These are phyloP conservation scores for Volucella zonaria DNA, from an alignment of 2,888 invertebrate species.

Conservation along the genomic window DNA sequence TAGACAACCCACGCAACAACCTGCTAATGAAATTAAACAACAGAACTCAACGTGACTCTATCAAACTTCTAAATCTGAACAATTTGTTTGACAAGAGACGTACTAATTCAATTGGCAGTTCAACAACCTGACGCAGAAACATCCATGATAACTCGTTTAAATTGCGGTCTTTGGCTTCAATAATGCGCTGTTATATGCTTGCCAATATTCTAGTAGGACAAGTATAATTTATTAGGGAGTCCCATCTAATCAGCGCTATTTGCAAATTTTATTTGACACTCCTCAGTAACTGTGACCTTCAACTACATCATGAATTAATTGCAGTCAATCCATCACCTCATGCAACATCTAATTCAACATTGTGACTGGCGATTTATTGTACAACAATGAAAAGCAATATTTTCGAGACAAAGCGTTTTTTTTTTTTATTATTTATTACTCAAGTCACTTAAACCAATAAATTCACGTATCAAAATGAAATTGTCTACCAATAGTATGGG, in stretches of 20 bases:
- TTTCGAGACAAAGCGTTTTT: not conserved
- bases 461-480: not conserved
- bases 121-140: conserved; percentile 20
- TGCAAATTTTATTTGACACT: no score
- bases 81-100: not conserved
- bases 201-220: no score
- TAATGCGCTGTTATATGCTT: no score
- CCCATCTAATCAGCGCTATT: no score
- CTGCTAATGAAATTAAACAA: not conserved
- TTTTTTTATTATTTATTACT: conserved; percentile 14
- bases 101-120: conserved; percentile 39
- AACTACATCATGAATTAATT: no score
- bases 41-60: not conserved
- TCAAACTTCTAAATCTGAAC: not conserved
- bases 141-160: not conserved
- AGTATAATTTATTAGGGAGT: no score
- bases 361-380: no score
- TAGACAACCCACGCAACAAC: not conserved
- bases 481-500: conserved; percentile 55
- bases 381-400: conserved; percentile 9
- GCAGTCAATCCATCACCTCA: no score
- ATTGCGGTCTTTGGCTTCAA: not conserved
- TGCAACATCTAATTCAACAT: no score
- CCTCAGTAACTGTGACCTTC: no score
- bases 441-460: conserved; percentile 14